Percentiles rank a stretch among this genome's conserved stretches.
Evolutionary conservation across 2,113 vertebrate genomes (phyloP).

Genomic region (Triplophysa rosa): DNA sequence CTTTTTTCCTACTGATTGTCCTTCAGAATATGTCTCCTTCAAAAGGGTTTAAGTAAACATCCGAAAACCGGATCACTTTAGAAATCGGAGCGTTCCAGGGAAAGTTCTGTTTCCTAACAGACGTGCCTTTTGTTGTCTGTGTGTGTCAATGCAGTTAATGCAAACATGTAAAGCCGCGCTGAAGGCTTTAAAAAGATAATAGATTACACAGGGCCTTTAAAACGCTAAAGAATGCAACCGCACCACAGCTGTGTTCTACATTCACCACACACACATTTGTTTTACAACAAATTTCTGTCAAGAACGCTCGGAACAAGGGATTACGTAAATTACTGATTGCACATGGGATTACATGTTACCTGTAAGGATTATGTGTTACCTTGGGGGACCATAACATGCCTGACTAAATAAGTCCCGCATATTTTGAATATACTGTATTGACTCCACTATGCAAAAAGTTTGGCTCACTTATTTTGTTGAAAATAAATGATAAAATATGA

Average conservation of each 20-base stretch:
- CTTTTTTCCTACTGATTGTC: background rate
- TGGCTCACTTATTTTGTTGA: too few relatives aligned
- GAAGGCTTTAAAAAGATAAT: slow-evolving; percentile 41
- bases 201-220: slow-evolving; percentile 22
- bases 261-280: slow-evolving; percentile 29
- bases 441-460: background rate
- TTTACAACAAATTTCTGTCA: slow-evolving; percentile 4
- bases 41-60: slow-evolving; percentile 25
- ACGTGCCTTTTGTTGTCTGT: slow-evolving; percentile 21
- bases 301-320: background rate
- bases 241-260: slow-evolving; percentile 14
- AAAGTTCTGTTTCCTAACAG: slow-evolving; percentile 17
- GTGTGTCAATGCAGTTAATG: slow-evolving; percentile 25
- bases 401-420: background rate
- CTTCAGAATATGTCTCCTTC: background rate
- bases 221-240: slow-evolving; percentile 32
- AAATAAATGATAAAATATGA: too few relatives aligned
- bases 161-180: slow-evolving; percentile 29
- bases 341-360: background rate
- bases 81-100: slow-evolving; percentile 2
- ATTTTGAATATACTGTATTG: background rate
- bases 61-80: slow-evolving; percentile 10
- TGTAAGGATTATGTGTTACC: slow-evolving; percentile 1
- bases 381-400: background rate
- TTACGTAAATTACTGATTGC: slow-evolving; percentile 6